Percentiles rank a stretch among this genome's conserved stretches.
Evolutionary conservation across 1,140 invertebrate genomes (phyloP).

Genomic region (Drosophila lacteicornis): DNA sequence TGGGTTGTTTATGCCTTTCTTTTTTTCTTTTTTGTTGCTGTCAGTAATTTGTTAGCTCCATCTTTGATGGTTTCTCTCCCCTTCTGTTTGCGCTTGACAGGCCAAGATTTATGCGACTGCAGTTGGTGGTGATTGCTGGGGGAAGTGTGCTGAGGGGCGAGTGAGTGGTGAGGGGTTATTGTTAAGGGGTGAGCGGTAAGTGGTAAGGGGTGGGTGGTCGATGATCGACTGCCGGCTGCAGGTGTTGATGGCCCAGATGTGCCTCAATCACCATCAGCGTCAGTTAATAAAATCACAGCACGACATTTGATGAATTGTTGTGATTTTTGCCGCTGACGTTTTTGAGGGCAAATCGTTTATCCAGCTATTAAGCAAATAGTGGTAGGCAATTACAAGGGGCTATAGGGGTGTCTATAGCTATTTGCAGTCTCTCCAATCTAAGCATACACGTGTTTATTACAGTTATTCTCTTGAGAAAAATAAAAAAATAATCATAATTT

Average conservation of each 20-base stretch:
- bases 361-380: slow-evolving; percentile 54
- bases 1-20: neutral
- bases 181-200: neutral
- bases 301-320: slow-evolving; percentile 75
- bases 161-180: neutral
- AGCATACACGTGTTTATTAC: neutral
- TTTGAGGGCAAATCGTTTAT: slow-evolving; percentile 68
- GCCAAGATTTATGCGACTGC: slow-evolving; percentile 72
- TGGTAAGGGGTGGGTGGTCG: neutral
- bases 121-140: slow-evolving; percentile 51
- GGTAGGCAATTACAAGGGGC: slow-evolving; percentile 15
- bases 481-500: too few species aligned
- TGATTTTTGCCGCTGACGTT: slow-evolving; percentile 60
- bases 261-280: slow-evolving; percentile 79
- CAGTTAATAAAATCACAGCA: slow-evolving; percentile 79
- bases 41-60: slow-evolving; percentile 59
- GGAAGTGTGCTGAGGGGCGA: slow-evolving; percentile 3
- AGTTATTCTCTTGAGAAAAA: too few species aligned
- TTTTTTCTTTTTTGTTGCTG: slow-evolving; percentile 11
- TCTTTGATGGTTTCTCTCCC: slow-evolving; percentile 40
- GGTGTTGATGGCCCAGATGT: slow-evolving; percentile 78
- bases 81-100: slow-evolving; percentile 52
- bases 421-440: neutral
- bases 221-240: slow-evolving; percentile 57
- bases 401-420: neutral